These are phyloP conservation scores for Corythornis leucogaster DNA, from an alignment of 2,797 vertebrate species.

Conservation along the genomic window DNA sequence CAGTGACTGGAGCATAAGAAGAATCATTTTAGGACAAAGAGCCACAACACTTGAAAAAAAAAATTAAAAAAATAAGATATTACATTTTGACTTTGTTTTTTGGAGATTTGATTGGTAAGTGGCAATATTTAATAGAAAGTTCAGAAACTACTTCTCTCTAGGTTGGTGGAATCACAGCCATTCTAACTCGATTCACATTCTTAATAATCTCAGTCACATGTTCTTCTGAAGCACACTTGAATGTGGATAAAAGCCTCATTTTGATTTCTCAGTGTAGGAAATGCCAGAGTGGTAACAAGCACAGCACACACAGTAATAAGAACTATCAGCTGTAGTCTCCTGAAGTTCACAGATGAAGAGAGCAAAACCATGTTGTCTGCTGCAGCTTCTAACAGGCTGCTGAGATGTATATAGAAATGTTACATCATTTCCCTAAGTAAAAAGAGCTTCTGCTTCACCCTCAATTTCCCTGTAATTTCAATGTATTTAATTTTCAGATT, in stretches of 20 bases:
- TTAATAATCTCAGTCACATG: not conserved
- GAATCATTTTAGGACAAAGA: not conserved
- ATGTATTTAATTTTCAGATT: constrained; percentile 5
- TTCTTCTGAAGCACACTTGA: not conserved
- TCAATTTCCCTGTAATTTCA: not conserved
- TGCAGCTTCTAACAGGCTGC: not conserved
- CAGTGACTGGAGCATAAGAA: not conserved
- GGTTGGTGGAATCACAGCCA: not conserved
- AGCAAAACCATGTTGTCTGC: not conserved
- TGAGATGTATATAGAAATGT: not conserved
- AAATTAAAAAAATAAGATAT: rapidly evolving
- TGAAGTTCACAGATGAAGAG: not conserved
- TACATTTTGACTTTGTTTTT: not conserved
- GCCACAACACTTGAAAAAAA: not conserved
- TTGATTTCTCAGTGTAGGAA: not conserved
- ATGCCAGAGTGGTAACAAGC: not conserved
- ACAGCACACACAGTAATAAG: not conserved
- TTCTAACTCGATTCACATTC: not conserved
- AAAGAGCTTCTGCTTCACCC: not conserved
- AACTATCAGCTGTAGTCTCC: not conserved
- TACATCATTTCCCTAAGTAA: not conserved
- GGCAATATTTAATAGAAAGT: not conserved
- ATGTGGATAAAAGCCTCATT: not conserved
- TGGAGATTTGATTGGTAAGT: not conserved
- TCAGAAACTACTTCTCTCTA: not conserved